phyloP scores from a whole-genome alignment of 2,797 vertebrate species.

The Caiman crocodilus region DNA sequence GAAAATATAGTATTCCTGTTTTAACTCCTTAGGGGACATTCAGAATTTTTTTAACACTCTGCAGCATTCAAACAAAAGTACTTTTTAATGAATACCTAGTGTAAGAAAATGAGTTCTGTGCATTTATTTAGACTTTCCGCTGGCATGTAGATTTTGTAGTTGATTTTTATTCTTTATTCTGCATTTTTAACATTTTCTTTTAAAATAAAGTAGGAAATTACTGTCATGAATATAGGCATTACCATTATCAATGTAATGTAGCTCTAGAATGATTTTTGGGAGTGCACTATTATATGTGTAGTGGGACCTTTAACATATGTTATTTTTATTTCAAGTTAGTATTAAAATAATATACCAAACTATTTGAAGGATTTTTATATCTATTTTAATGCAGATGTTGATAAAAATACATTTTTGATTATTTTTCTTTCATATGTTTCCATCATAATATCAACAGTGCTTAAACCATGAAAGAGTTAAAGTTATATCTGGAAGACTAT shows the following conservation, averaged over 20 bases:
- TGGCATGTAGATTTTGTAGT: conserved; percentile 13
- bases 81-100: conserved; percentile 78
- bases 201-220: conserved; percentile 31
- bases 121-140: conserved; percentile 69
- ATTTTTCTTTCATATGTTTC: neutral
- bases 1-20: conserved; percentile 97
- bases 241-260: neutral
- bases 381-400: neutral
- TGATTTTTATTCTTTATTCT: conserved; percentile 56
- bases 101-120: conserved; percentile 55
- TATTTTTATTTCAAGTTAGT: neutral
- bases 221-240: conserved; percentile 16
- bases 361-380: neutral
- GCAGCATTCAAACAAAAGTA: conserved; percentile 80
- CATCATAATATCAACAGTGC: neutral
- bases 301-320: neutral
- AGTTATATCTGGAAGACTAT: conserved; percentile 70
- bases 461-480: conserved; percentile 81
- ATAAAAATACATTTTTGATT: neutral
- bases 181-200: conserved; percentile 46
- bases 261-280: conserved; percentile 14
- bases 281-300: neutral
- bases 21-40: conserved; percentile 95
- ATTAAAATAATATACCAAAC: neutral
- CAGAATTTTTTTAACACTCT: conserved; percentile 78